phyloP scores from a whole-genome alignment of 2,797 vertebrate species.

The Trachurus trachurus region DNA sequence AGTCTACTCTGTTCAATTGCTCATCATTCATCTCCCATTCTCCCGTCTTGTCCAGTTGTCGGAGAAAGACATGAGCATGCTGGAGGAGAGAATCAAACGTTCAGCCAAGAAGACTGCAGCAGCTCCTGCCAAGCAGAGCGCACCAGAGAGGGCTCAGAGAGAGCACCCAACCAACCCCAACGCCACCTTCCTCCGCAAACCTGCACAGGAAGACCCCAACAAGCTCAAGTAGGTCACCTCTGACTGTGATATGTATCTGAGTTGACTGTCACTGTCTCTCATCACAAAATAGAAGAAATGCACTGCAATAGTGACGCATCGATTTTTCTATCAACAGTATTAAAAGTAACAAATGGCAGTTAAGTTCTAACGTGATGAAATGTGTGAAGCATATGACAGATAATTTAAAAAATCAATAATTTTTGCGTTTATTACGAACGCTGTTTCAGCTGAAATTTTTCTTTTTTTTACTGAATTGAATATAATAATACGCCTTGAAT shows the following conservation, averaged over 20 bases:
- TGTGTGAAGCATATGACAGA: background rate
- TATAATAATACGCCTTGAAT: no score
- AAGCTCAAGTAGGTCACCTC: slow-evolving; percentile 93
- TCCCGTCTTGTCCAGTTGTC: slow-evolving; percentile 87
- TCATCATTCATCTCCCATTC: background rate
- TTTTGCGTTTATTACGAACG: no score
- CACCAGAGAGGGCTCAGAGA: slow-evolving; percentile 87
- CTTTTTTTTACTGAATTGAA: no score
- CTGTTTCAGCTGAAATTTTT: no score
- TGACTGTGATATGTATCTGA: background rate
- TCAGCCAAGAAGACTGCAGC: slow-evolving; percentile 93
- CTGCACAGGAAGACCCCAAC: slow-evolving; percentile 94
- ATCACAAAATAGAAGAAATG: background rate
- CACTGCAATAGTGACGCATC: no score
- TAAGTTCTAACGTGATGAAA: background rate
- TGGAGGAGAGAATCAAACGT: slow-evolving; percentile 97
- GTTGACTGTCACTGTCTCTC: background rate
- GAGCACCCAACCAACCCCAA: slow-evolving; percentile 86
- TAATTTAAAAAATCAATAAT: no score
- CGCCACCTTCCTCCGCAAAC: slow-evolving; percentile 90
- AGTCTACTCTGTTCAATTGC: background rate
- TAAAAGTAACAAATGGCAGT: no score
- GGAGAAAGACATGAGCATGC: slow-evolving; percentile 99
- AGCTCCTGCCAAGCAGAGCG: slow-evolving; percentile 86
- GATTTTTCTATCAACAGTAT: no score